A percentile compares a stretch with the other conserved stretches of the same genome.
Conservation (phyloP, 2,888 invertebrate species). For the Taphrorychus bicolor region DNA sequence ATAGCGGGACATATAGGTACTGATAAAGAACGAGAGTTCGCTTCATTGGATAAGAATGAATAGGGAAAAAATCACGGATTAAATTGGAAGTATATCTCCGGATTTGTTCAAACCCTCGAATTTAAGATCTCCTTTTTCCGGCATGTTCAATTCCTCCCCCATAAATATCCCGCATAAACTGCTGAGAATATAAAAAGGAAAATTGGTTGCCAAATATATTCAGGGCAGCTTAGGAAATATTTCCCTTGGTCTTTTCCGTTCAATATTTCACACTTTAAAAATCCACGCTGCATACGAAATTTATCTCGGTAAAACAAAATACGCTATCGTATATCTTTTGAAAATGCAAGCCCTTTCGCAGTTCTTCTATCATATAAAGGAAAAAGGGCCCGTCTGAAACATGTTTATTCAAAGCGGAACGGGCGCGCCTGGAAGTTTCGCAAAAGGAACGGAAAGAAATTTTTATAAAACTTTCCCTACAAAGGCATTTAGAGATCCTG, state of each 20-base stretch:
- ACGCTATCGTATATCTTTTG: slow-evolving; percentile 29
- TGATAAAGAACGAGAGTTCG: too few relatives aligned
- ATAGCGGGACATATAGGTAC: too few relatives aligned
- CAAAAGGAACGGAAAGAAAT: neutral
- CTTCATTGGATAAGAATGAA: too few relatives aligned
- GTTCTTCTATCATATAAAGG: slow-evolving; percentile 6
- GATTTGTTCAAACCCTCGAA: slow-evolving; percentile 8
- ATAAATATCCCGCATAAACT: slow-evolving; percentile 33
- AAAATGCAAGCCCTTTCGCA: slow-evolving; percentile 21
- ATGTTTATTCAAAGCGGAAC: slow-evolving; percentile 16
- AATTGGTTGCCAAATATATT: slow-evolving; percentile 37
- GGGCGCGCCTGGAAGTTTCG: neutral
- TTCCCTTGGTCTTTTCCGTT: slow-evolving; percentile 35
- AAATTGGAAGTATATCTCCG: neutral
- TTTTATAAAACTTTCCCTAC: too few relatives aligned
- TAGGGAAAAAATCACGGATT: slow-evolving; percentile 5
- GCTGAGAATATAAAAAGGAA: slow-evolving; percentile 37
- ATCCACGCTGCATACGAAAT: slow-evolving; percentile 36
- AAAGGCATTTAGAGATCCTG: too few relatives aligned
- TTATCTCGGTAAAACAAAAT: slow-evolving; percentile 34
- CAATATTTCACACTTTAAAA: slow-evolving; percentile 38
- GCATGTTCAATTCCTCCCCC: slow-evolving; percentile 24
- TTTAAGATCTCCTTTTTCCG: slow-evolving; percentile 21
- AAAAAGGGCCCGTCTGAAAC: slow-evolving; percentile 9
- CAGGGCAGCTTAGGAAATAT: slow-evolving; percentile 36